phyloP scores from a whole-genome alignment of 2,797 vertebrate species.

The Fratercula arctica region DNA sequence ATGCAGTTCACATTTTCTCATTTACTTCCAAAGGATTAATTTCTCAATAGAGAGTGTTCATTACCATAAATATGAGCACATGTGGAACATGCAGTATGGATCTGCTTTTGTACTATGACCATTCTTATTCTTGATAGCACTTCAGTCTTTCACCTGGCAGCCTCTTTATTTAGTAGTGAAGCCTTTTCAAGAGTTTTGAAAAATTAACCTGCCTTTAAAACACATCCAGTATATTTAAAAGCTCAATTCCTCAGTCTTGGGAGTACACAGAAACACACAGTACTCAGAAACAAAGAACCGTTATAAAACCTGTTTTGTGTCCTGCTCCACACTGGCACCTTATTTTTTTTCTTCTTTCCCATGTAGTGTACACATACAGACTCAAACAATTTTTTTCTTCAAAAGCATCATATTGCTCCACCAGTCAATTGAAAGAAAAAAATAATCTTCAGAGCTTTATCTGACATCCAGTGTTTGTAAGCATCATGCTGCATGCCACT shows the following conservation, averaged over 20 bases:
- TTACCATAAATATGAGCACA: not conserved
- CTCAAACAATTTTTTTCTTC: not conserved
- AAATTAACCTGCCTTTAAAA: not conserved
- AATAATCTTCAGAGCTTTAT: not conserved
- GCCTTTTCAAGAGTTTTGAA: not conserved
- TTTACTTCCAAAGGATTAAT: not conserved
- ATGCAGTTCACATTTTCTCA: not conserved
- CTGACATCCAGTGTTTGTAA: not conserved
- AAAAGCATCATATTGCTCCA: not conserved
- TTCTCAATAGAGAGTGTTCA: not conserved
- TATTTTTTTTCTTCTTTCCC: not conserved
- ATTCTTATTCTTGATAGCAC: not conserved
- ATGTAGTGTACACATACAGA: not conserved
- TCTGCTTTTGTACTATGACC: not conserved
- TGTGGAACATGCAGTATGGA: rapidly evolving
- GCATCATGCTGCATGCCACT: not conserved
- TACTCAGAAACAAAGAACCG: not conserved
- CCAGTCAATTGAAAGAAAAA: not conserved
- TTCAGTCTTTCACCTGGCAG: not conserved
- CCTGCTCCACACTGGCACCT: not conserved
- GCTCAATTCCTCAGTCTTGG: not conserved
- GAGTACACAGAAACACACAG: not conserved
- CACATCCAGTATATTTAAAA: not conserved
- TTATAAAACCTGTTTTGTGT: not conserved
- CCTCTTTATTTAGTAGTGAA: not conserved